Base-by-base conservation (phyloP, 1,140 invertebrate genomes). In the Drosophila pseudoobscura region DNA sequence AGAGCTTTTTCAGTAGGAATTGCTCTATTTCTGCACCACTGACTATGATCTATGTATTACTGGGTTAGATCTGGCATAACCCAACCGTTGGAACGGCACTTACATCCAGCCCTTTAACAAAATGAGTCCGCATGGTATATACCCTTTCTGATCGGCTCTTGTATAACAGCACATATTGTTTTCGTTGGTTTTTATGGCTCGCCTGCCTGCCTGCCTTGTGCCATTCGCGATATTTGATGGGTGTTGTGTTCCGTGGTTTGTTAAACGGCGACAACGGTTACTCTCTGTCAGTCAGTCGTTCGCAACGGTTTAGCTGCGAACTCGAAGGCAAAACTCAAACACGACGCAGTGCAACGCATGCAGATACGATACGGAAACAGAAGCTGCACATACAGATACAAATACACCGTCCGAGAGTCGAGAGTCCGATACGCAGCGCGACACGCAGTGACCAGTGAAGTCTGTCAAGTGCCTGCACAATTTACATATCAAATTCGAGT, bases 211-310 rank as follows among this genome's bases (percentile, higher is more conserved):
- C 71, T 56, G 47, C 50, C 49, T 71, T 68, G 68, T 77, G 78
- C 58, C 68, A 80, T 84, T 79, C 77, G 78, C 78, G 80, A 85
- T 84, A 69, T 77, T 83, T 83, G 79, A 58, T 75, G 58, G 80
- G 60, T 61, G 41, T 53, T 65, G 60, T 58, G 73, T 51, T 64
- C 54, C 39, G 52, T 55, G 47, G 62, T 51, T 56, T 52, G 71
- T 47, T 57, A 35, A 49, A 13, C 59, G 46, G 60, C 71, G 47
- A 56, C 60, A 74, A 45, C 31, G 69, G 31, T 75, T 52, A 47
- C 70, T 75, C 77, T 84, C 66, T 64, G 80, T 53, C 71, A 62
- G 74, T 82, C 74, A 52, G 54, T 55, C 57, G 52, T 26, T 62
- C 58, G 49, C 35, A 39, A 39, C 35, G 35, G 35, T 39, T 39